Evolutionary conservation across 2,797 vertebrate genomes (phyloP), one percentile per base, ranked within the genome.

Genomic region (Threskiornis aethiopicus): DNA sequence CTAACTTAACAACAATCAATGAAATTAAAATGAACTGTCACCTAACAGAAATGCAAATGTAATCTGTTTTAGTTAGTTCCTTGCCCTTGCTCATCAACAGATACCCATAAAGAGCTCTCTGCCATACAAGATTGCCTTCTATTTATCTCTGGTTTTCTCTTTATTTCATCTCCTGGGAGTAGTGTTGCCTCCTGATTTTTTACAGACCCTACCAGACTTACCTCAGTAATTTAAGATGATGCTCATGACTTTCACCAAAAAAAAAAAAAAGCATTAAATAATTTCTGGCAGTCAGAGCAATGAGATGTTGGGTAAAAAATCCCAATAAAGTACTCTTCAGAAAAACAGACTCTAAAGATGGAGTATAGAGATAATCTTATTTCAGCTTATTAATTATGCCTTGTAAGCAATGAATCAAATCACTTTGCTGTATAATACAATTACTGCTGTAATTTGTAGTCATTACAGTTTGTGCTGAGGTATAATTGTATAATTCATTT

Each of bases 401-500:
- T 82, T 93, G 86, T 95, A 96, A 92, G 96, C 89, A 94, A 96
- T 94, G 71, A 96, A 95, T 96, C 93, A 96, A 94, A 95, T 94
- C 81, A 52, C 90, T 92, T 93, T 73, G 66, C 95, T 92, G 95
- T 87, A 84, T 87, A 94, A 96, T 87, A 89, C 92, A 95, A 95
- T 96, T 96, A 97, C 82, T 93, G 89, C 70, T 90, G 93, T 92
- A 97, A 97, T 97, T 96, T 96, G 93, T 96, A 96, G 92, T 96
- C 96, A 96, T 96, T 96, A 96, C 73, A 82, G 92, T 90, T 94
- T 92, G 86, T 29, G 7, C 92, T 89, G 84, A 96, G 75, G 70
- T 96, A 44, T 96, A 96, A 97, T 90, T 93, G 90, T 75, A 55
- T 91, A 90, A 93, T 95, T 95, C 75, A 87, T 93, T 96, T 94